Base-by-base conservation (phyloP, 2,888 invertebrate genomes). In the Listrodromus nycthemerus region DNA sequence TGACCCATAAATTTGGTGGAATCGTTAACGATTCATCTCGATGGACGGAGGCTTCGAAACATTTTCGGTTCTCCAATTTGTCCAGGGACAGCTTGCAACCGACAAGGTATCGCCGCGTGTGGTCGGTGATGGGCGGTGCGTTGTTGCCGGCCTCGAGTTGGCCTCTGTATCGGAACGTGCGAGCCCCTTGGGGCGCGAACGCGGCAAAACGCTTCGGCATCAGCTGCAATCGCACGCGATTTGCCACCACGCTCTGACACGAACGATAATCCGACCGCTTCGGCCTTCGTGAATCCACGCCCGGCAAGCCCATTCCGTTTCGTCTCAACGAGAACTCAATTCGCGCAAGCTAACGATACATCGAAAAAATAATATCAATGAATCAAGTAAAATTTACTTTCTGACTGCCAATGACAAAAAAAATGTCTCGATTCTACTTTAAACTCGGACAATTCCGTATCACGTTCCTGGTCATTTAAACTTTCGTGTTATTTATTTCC, bases 191-290 rank as follows among this genome's bases (percentile, higher is more conserved):
- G 55, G 71, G 30, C 21, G 30, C 33, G 13, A 10, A 5, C 37
- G 55, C 37, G 52, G 55, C 41, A 24, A 27, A 71, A 13, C 67
- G 71, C 8, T 21, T 27, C 37, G 63, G 66, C 48, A 77, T 77
- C 61, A 67, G 66, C 37, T 65, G 37, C 65, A 71, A 73, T 77
- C 50, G 55, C 66, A 27, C 61, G 71, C 71, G 48, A 71, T 73
- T 65, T 65, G 37, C 50, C 52, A 37, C 73, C 71, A 24, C 67
- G 61, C 33, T 41, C 69, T 73, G 58, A 66, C 76, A 71, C 66
- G 65, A 55, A 61, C 82, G 37, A 77, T 77, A 73, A 66, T 73
- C 77, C 76, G 77, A 50, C 19, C 45, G 45, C 33, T 48, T 63
- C 24, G 6, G 0, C 33, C 30, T n/a, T 27, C 33, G 33, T 21